Evolutionary conservation across 2,113 vertebrate species (phyloP), one percentile per base, ranked within the genome.

Genomic region (Etia nguti): DNA sequence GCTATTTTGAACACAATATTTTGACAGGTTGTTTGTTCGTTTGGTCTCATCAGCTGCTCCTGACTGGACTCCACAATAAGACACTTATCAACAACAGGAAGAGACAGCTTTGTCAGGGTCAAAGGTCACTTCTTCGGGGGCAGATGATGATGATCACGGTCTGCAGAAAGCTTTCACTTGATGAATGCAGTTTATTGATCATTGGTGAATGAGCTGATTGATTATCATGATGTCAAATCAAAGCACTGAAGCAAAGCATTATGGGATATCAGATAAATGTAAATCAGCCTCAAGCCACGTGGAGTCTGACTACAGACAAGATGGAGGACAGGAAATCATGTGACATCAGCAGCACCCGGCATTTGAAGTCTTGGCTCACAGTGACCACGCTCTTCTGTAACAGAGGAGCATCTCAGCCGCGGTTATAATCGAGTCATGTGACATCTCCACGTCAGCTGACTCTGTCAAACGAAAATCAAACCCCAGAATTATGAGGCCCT

Each of bases 1-100:
- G 73, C 84, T 94, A 93, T 94, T 95, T 95, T 94, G 86, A 93
- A 92, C 77, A 89, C 50, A 91, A 90, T 93, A 94, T 92, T 94
- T 94, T 94, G 88, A 62, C 88, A 89, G 65, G 56, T 65, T 79
- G 81, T 82, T 85, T 79, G 12, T 56, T 79, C 15, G 36, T 85
- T 80, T 90, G 68, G 60, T 86, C 6, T 85, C 38, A 80, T 62
- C 57, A 26, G 18, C 31, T 75, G 77, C 48, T 68, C 56, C 82
- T 34, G 29, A 89, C 13, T 48, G 43, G 4, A 26, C 13, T 54
- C 6, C 31, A 31, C 4, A n/a, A n/a, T n/a, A n/a, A n/a, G n/a
- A n/a, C n/a, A n/a, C n/a, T 65, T 31, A 22, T 36, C 75, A 75
- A 50, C 43, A 79, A 31, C 29, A 34, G 48, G 46, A 18, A 50